These are phyloP conservation scores for Anticlea derivata DNA, from an alignment of 2,888 invertebrate species.

Conservation along the genomic window DNA sequence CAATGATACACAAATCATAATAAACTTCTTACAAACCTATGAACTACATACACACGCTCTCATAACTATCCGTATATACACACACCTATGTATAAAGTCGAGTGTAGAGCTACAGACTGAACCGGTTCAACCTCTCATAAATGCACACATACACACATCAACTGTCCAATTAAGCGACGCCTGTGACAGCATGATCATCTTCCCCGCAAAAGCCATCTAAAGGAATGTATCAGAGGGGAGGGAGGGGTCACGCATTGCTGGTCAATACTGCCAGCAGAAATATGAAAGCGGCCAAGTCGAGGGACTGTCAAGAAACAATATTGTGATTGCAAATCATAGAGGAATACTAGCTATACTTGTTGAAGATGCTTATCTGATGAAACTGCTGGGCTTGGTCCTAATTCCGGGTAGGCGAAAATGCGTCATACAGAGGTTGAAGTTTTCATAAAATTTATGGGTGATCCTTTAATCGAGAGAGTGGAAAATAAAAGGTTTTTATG, in stretches of 20 bases:
- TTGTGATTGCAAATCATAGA: slow-evolving; percentile 48
- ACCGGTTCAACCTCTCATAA: slow-evolving; percentile 75
- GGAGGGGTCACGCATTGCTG: slow-evolving; percentile 59
- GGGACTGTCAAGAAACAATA: slow-evolving; percentile 65
- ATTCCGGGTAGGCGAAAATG: background rate
- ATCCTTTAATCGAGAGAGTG: slow-evolving; percentile 1
- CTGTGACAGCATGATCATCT: slow-evolving; percentile 68
- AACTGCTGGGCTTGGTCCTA: slow-evolving; percentile 10
- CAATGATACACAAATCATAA: slow-evolving; percentile 76
- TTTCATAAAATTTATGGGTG: slow-evolving; percentile 9
- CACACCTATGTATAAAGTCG: slow-evolving; percentile 72
- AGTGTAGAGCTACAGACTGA: slow-evolving; percentile 62
- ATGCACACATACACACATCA: slow-evolving; percentile 74
- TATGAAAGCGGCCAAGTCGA: slow-evolving; percentile 73
- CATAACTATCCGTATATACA: slow-evolving; percentile 69
- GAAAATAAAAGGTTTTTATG: slow-evolving; percentile 14
- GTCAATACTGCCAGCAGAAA: slow-evolving; percentile 64
- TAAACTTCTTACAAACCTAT: slow-evolving; percentile 71
- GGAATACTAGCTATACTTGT: background rate
- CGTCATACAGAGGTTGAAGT: background rate
- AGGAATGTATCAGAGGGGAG: slow-evolving; percentile 51
- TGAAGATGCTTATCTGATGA: slow-evolving; percentile 17
- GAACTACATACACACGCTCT: slow-evolving; percentile 46
- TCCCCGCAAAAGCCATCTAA: slow-evolving; percentile 51
- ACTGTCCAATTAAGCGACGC: slow-evolving; percentile 72